Percentiles rank a stretch among this genome's conserved stretches.
These are phyloP conservation scores for Drosophila ogumai DNA, from an alignment of 1,140 invertebrate species.

Conservation along the genomic window DNA sequence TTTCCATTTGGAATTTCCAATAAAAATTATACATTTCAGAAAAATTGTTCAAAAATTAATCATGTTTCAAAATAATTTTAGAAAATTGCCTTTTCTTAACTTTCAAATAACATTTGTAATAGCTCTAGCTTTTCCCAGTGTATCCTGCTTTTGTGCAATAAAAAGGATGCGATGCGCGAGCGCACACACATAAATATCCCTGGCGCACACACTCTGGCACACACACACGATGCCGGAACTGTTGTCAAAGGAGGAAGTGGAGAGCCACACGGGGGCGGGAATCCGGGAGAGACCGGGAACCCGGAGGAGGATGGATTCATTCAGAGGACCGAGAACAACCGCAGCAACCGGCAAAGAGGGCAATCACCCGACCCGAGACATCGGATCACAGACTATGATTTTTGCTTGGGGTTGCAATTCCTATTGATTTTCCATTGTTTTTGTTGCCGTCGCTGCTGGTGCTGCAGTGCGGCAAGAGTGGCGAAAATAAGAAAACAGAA, in stretches of 20 bases:
- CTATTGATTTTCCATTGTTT: constrained; percentile 75
- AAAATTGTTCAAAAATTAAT: too few species aligned
- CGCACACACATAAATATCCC: constrained; percentile 77
- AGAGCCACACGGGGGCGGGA: constrained; percentile 24
- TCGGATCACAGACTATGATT: constrained; percentile 52
- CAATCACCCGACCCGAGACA: constrained; percentile 69
- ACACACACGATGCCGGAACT: constrained; percentile 50
- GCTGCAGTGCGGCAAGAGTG: constrained; percentile 58
- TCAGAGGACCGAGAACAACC: constrained; percentile 54
- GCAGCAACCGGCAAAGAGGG: constrained; percentile 75
- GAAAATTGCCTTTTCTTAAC: not conserved
- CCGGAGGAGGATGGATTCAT: constrained; percentile 25
- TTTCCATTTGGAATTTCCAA: too few species aligned
- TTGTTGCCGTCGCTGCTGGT: constrained; percentile 9
- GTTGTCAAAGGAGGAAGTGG: constrained; percentile 55
- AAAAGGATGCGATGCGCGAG: constrained; percentile 78
- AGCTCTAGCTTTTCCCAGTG: not conserved
- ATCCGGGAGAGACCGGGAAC: constrained; percentile 6
- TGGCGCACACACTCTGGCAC: constrained; percentile 36
- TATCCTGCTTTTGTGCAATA: constrained; percentile 61
- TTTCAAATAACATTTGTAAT: not conserved
- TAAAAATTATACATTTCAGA: too few species aligned
- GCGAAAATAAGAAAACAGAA: constrained; percentile 19
- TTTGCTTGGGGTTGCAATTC: constrained; percentile 75
- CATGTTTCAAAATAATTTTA: too few species aligned